Evolutionary conservation across 2,888 invertebrate genomes (phyloP), one percentile per base, ranked within the genome.

Genomic region (Cantharis rufa): DNA sequence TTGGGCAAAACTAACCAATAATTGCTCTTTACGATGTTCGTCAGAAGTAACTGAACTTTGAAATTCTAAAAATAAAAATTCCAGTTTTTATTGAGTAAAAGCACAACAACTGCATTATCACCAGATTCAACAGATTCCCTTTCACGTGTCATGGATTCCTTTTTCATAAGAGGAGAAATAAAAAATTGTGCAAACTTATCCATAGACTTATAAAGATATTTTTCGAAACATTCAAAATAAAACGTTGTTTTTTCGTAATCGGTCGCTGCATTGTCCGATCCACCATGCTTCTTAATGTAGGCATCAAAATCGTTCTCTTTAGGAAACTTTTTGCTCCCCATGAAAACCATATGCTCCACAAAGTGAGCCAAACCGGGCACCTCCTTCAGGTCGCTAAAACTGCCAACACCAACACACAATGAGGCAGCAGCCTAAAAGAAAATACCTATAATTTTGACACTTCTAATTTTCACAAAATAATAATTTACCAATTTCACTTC

Each of bases 311-410:
- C 94, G 87, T 96, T 96, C 89, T 97, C 97, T 85, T 92, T 90
- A 10, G 94, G 96, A 86, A 94, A 97, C 86, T 96, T 97, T 84
- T 94, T 91, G 81, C 96, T 96, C 32, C 97, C 98, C 97, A 97
- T 97, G 85, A 97, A 98, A 18, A 98, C 94, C 97, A 98, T 96
- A 86, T 96, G 96, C 84, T 96, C 96, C 3, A 96, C 90, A 86
- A 96, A 96, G 87, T 96, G 96, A 0, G 96, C 95, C 86, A 96
- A 87, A 0, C 96, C 96, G 82, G 93, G 95, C 74, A 95, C 92
- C 83, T 91, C 90, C 9, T 89, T 87, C 0, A 95, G 95, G 88
- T 96, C 95, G 83, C 93, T 93, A 88, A 95, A 96, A 83, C 91
- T 92, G 68, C 96, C 96, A 16, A 94, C 95, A 18, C 93, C 93